Base-by-base conservation (phyloP, 23 tunicate genomes). In the Diplosoma virens region DNA sequence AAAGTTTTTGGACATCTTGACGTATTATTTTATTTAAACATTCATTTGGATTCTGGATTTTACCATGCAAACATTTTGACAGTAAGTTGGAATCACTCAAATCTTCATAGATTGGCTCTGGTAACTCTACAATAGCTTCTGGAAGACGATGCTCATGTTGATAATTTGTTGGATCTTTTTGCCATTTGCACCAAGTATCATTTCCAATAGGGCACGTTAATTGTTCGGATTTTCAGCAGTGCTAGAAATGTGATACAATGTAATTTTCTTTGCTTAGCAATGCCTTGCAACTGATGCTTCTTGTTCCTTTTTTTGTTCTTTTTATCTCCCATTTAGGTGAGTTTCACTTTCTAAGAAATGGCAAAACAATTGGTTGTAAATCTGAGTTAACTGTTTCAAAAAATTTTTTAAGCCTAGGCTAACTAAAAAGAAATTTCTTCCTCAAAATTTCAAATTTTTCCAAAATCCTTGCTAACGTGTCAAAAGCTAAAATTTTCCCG, bases 151-250 rank as follows among this genome's bases (percentile, higher is more conserved):
- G 63, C 24, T 16, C 20, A 25, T 61, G 69, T 29, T 61, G 28
- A 35, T 61, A 61, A 9, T 34, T 61, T 28, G 69, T 35, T 9
- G 69, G 23, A 61, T 61, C 35, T 61, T 61, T 61, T 35, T 61
- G 69, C 69, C 69, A 61, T 35, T 61, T 61, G 35, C 35, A 61
- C 69, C 69, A 61, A 61, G 23, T 61, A 22, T 61, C 69, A 27
- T 28, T n/a, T 27, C 69, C 35, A 27, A 35, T 27, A 27, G 69
- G 69, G 6, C 69, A 61, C 35, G 30, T 28, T 18, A 6, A 28
- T 27, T 61, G 35, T 61, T 61, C 30, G 69, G 69, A 22, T 22
- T 61, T 61, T 61, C 69, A 61, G 28, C 69, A 5, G 69, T 9
- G 21, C 69, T 61, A 27, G 69, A 34, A 61, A 61, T 35, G 30